Base-by-base conservation (phyloP, 2,888 invertebrate species). In the Caprella mutica region DNA sequence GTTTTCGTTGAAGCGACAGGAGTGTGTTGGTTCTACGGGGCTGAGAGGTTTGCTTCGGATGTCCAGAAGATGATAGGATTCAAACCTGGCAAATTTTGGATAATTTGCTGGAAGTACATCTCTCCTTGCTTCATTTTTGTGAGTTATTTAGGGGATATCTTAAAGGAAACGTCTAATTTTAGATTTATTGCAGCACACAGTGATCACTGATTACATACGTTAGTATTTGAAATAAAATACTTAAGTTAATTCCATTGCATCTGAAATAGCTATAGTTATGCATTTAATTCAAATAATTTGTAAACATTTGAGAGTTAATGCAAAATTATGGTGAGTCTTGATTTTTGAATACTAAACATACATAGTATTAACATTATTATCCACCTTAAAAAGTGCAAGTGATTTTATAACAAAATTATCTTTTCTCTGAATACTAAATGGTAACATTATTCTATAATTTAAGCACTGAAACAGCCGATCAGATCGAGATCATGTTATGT, bases 1-100 rank as follows among this genome's bases (percentile, higher is more conserved):
- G 90, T 91, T 42, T 90, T 91, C 71, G 86, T 91, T 57, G 91
- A 91, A 72, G 85, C 89, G 0, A 85, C 87, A 0, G 90, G 88
- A 0, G 86, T 91, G 1, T 86, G 85, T 73, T 91, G 89, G 88
- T 80, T 90, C 68, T 91, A 91, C 71, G 90, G 87, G 2, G 86
- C 85, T 1, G 83, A 84, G 50, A 26, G 65, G 19, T 65, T 62
- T 33, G 62, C 65, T 1, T 52, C 55, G 30, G 65, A 65, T 30
- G 59, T 65, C n/a, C 55, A 65, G 44, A 55, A 52, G 33, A 65
- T 65, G 65, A 17, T 65, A 38, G 65, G 65, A 26, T 55, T 46
- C 29, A 44, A 61, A 14, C 65, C 89, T 0, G 84, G 84, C 0
- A 72, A 81, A 66, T 86, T 86, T 74, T 89, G 89, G 86, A 77